These are phyloP conservation scores for Champsocephalus esox DNA, from an alignment of 2,797 vertebrate genomes.

Conservation along the genomic window DNA sequence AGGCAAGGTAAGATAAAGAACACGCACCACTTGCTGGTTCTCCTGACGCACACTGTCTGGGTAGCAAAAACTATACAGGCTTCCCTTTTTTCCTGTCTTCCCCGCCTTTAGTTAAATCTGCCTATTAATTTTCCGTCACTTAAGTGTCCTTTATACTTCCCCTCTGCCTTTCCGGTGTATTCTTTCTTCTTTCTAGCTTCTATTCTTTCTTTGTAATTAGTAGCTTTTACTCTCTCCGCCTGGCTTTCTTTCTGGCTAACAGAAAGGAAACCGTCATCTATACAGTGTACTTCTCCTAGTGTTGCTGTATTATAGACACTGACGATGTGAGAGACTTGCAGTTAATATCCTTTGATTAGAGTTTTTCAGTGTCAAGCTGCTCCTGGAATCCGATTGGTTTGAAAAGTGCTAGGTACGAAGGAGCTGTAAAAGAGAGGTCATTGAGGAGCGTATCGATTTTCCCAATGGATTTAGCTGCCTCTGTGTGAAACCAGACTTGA, in stretches of 20 bases:
- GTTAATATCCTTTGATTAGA: slow-evolving; percentile 14
- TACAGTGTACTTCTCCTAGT: neutral
- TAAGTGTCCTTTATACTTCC: neutral
- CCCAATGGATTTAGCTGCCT: slow-evolving; percentile 43
- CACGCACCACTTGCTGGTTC: slow-evolving; percentile 14
- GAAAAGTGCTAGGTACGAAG: slow-evolving; percentile 28
- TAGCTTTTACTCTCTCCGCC: neutral
- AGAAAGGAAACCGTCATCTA: neutral
- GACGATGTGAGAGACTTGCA: neutral
- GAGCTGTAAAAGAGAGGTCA: slow-evolving; percentile 46
- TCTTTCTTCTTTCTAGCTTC: neutral
- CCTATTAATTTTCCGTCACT: neutral
- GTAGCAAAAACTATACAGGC: neutral
- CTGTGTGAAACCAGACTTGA: slow-evolving; percentile 55
- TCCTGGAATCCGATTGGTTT: slow-evolving; percentile 38
- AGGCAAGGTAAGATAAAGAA: slow-evolving; percentile 91
- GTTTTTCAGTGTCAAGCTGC: slow-evolving; percentile 32
- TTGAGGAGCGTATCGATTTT: slow-evolving; percentile 62
- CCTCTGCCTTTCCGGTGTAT: neutral
- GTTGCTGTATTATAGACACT: slow-evolving; percentile 23
- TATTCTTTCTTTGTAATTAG: neutral
- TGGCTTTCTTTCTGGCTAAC: neutral
- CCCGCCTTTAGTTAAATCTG: slow-evolving; percentile 17
- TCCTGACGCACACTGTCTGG: neutral
- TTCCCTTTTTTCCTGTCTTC: neutral